A percentile compares a stretch with the other conserved stretches of the same genome.
These are phyloP conservation scores for Mobula hypostoma DNA, from an alignment of 2,113 vertebrate species.

Conservation along the genomic window DNA sequence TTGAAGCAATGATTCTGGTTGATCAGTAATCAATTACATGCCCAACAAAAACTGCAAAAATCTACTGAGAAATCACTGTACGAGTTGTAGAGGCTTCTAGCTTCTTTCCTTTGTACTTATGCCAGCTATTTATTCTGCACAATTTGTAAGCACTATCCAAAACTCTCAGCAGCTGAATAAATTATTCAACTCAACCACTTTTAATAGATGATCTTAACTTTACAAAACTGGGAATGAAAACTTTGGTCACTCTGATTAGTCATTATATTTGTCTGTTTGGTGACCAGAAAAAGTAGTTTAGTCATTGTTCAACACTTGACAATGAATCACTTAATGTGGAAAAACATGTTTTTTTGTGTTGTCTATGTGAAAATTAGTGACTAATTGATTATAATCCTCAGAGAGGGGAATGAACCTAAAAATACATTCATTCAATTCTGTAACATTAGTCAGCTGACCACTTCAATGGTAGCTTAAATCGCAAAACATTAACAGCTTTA, in stretches of 20 bases:
- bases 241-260: not conserved
- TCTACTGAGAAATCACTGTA: not conserved
- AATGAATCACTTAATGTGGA: not conserved
- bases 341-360: not conserved
- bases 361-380: not conserved
- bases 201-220: not conserved
- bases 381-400: not conserved
- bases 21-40: not conserved
- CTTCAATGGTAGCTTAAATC: not conserved
- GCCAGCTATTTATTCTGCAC: not conserved
- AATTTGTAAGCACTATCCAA: constrained; percentile 15
- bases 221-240: not conserved
- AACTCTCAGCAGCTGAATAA: constrained; percentile 15
- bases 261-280: not conserved
- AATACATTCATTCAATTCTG: not conserved
- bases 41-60: not conserved
- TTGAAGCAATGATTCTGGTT: not conserved
- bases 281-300: not conserved
- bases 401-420: not conserved
- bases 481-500: not conserved
- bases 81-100: not conserved
- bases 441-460: not conserved
- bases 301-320: not conserved
- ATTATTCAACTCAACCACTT: not conserved
- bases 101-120: not conserved